A percentile compares a stretch with the other conserved stretches of the same genome.
These are phyloP conservation scores for Chloromyia formosa DNA, from an alignment of 2,888 invertebrate genomes.

Conservation along the genomic window DNA sequence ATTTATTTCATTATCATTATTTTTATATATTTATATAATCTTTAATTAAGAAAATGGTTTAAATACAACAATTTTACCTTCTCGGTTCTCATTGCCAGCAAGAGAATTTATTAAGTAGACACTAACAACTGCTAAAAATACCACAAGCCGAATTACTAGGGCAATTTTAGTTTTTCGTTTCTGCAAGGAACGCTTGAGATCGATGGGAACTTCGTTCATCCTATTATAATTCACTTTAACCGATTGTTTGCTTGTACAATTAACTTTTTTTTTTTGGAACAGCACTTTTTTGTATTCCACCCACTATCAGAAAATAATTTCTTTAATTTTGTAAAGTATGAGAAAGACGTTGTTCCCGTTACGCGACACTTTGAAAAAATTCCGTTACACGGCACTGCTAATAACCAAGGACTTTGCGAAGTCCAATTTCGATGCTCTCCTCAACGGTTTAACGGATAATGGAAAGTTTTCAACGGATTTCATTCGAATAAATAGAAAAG, in stretches of 20 bases:
- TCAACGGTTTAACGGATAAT: not conserved
- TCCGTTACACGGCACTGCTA: not conserved
- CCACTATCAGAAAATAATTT: constrained; percentile 50
- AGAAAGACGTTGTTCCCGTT: constrained; percentile 18
- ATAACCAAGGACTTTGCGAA: not conserved
- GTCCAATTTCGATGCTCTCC: not conserved
- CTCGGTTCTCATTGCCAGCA: not conserved
- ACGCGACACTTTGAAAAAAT: constrained; percentile 38
- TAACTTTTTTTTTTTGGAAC: no score
- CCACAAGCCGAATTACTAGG: constrained; percentile 42
- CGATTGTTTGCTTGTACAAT: not conserved
- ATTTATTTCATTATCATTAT: no score
- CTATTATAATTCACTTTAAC: constrained; percentile 49
- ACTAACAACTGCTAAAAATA: constrained; percentile 44
- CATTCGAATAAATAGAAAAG: constrained; percentile 17
- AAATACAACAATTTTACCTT: no score
- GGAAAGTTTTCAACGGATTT: constrained; percentile 29
- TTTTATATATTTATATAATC: no score
- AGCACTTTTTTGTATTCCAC: no score
- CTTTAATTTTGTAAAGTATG: constrained; percentile 32
- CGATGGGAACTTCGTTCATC: constrained; percentile 44
- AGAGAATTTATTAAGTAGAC: not conserved
- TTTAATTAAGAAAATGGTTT: no score
- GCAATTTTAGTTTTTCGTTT: constrained; percentile 45
- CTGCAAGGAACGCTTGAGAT: constrained; percentile 25